Conservation (phyloP, 2,888 invertebrate species). For the Heliconius ethilla region DNA sequence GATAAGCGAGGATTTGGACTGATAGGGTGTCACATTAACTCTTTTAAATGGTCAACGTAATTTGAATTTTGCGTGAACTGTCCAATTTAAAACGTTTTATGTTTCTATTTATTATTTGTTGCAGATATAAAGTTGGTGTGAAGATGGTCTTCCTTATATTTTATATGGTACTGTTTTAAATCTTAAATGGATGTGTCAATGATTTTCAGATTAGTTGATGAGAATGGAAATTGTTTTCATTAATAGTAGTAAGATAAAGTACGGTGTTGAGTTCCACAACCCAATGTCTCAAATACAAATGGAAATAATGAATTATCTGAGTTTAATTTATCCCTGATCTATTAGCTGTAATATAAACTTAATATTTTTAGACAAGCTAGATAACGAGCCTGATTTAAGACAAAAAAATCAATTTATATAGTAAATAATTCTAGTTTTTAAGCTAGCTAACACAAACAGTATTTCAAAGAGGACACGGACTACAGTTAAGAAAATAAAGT, state of each 20-base stretch:
- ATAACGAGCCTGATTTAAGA: no score
- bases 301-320: no score
- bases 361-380: no score
- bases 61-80: conserved; percentile 45
- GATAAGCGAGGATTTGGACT: conserved; percentile 74
- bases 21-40: conserved; percentile 68
- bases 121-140: not conserved
- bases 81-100: conserved; percentile 41
- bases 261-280: no score
- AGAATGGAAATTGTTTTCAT: no score
- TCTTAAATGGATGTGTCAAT: not conserved
- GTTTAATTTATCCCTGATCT: no score
- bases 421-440: no score
- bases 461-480: not conserved
- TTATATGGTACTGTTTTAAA: not conserved
- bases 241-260: no score
- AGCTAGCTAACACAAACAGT: not conserved
- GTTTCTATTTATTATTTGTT: conserved; percentile 15
- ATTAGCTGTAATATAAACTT: no score
- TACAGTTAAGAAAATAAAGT: conserved; percentile 1
- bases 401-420: no score
- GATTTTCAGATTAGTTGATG: no score
- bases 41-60: conserved; percentile 50
- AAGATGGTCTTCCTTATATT: not conserved
- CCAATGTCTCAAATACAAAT: no score